Percentiles rank a stretch among this genome's conserved stretches.
phyloP scores from a whole-genome alignment of 2,113 vertebrate species.

The Polypterus senegalus region DNA sequence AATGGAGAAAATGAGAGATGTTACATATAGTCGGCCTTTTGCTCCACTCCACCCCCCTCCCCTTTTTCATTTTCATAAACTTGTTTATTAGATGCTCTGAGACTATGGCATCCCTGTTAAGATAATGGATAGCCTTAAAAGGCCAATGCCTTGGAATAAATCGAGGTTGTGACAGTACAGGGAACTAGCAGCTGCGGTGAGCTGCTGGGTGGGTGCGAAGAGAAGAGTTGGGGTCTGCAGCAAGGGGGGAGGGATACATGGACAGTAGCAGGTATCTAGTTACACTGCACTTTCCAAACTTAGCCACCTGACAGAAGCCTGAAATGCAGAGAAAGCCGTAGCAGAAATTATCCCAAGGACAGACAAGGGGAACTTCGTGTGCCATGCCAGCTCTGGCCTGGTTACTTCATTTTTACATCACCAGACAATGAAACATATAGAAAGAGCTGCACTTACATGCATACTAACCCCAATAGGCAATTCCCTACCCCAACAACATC shows the following conservation, averaged over 20 bases:
- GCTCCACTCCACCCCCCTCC: too few relatives aligned
- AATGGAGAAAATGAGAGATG: too few relatives aligned
- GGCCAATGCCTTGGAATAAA: constrained; percentile 58
- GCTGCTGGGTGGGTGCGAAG: constrained; percentile 24
- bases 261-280: constrained; percentile 43
- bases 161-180: constrained; percentile 58
- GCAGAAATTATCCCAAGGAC: constrained; percentile 45
- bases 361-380: constrained; percentile 31
- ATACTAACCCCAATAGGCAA: too few relatives aligned
- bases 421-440: too few relatives aligned
- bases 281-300: constrained; percentile 46
- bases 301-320: constrained; percentile 52
- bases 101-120: constrained; percentile 24
- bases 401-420: not conserved
- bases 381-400: not conserved
- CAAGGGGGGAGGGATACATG: constrained; percentile 22
- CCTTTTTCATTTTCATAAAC: too few relatives aligned
- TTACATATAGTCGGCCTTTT: too few relatives aligned
- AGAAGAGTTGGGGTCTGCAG: constrained; percentile 14
- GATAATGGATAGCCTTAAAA: constrained; percentile 58
- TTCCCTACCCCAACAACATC: too few relatives aligned
- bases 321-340: constrained; percentile 32
- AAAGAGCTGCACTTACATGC: not conserved
- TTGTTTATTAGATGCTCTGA: too few relatives aligned
- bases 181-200: constrained; percentile 53